phyloP scores from a whole-genome alignment of 2,797 vertebrate genomes.

The Silurus lanzhouensis region DNA sequence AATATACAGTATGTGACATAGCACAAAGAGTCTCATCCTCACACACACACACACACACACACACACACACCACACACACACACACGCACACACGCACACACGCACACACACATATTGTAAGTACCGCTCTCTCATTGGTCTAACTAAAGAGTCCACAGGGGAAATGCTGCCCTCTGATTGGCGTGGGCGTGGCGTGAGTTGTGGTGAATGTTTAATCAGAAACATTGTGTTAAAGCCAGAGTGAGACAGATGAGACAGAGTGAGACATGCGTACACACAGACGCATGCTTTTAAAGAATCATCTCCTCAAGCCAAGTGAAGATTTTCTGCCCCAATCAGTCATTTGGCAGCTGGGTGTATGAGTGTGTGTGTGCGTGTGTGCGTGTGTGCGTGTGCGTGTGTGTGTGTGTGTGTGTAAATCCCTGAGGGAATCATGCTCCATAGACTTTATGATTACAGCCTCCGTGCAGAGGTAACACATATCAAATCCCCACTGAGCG shows the following conservation, averaged over 20 bases:
- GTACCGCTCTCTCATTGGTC: background rate
- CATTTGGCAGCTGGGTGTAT: background rate
- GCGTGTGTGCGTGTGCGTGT: conserved; percentile 20
- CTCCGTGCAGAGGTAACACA: conserved; percentile 39
- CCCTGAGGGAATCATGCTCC: conserved; percentile 36
- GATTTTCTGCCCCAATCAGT: conserved; percentile 13
- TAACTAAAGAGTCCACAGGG: background rate
- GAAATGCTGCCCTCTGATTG: background rate
- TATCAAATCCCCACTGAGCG: conserved; percentile 28
- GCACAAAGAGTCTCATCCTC: background rate
- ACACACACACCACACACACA: background rate
- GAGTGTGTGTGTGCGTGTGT: conserved; percentile 12
- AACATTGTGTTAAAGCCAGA: background rate
- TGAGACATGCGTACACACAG: background rate
- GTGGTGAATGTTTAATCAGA: conserved; percentile 10
- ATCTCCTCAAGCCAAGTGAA: conserved; percentile 1
- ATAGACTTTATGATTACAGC: conserved; percentile 45
- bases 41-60: background rate
- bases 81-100: background rate
- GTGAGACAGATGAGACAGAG: conserved; percentile 12
- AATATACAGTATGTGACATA: background rate
- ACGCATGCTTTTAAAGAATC: conserved; percentile 7
- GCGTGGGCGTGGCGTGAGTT: background rate
- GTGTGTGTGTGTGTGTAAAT: conserved; percentile 33
- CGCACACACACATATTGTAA: background rate